Evolutionary conservation across 2,888 invertebrate species (phyloP).

Genomic region (Chrysolina americana): DNA sequence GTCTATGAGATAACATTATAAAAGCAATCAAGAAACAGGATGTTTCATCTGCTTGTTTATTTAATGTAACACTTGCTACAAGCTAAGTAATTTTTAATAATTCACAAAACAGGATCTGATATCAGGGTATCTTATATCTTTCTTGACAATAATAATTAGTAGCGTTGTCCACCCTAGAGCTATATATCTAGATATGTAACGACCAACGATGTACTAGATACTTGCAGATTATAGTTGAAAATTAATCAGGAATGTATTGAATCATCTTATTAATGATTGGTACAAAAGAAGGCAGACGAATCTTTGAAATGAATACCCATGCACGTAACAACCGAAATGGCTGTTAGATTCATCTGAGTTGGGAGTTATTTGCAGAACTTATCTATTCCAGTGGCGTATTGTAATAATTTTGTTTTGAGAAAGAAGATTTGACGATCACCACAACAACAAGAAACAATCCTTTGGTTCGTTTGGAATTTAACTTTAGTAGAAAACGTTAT

Average conservation of each 20-base stretch:
- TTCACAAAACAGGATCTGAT: constrained; percentile 33
- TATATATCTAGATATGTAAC: constrained; percentile 24
- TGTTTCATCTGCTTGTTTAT: constrained; percentile 43
- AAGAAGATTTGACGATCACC: too few relatives aligned
- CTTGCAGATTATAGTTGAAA: constrained; percentile 2
- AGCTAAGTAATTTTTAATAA: constrained; percentile 39
- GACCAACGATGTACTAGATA: background rate
- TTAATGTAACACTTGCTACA: constrained; percentile 39
- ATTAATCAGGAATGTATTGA: background rate
- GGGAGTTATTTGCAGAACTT: too few relatives aligned
- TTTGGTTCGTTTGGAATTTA: too few relatives aligned
- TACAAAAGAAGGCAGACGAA: background rate
- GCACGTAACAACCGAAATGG: too few relatives aligned
- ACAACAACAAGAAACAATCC: too few relatives aligned
- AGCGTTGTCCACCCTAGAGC: constrained; percentile 27
- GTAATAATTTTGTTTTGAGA: too few relatives aligned
- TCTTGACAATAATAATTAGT: constrained; percentile 22
- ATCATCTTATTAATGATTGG: background rate
- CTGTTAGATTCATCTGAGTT: too few relatives aligned
- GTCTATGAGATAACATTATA: constrained; percentile 44
- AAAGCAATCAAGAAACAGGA: constrained; percentile 42
- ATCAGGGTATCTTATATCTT: constrained; percentile 20
- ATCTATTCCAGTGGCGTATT: too few relatives aligned
- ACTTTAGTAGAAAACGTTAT: too few relatives aligned
- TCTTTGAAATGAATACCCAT: too few relatives aligned